phyloP scores from a whole-genome alignment of 2,113 vertebrate genomes.

The Otolemur garnettii region DNA sequence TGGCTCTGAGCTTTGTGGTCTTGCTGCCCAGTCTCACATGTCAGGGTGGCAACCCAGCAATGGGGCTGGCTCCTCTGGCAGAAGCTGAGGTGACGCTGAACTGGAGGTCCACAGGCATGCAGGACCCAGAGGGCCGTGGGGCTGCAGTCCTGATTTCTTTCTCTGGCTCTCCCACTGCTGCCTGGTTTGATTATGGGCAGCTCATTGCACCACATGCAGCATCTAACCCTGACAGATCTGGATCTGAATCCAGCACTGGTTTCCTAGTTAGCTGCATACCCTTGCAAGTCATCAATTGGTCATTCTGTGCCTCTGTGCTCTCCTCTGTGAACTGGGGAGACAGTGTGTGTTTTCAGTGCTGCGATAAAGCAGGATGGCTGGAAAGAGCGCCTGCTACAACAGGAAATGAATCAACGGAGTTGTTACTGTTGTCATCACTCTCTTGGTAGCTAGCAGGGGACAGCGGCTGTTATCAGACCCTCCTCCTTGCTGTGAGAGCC shows the following conservation, averaged over 20 bases:
- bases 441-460: too few relatives aligned
- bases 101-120: too few relatives aligned
- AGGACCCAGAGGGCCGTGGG: neutral
- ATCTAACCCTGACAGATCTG: neutral
- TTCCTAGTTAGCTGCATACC: neutral
- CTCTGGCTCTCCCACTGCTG: neutral
- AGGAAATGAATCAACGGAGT: neutral
- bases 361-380: neutral
- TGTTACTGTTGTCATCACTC: accelerated
- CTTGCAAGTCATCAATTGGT: neutral
- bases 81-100: neutral
- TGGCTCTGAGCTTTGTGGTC: neutral
- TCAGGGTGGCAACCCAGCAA: neutral
- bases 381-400: neutral
- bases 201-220: neutral
- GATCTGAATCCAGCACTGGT: neutral
- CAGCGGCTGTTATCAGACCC: neutral
- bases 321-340: neutral
- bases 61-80: neutral
- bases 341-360: neutral
- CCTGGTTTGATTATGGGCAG: neutral
- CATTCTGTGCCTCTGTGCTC: neutral
- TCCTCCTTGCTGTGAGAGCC: neutral
- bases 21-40: neutral
- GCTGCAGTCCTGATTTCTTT: neutral